These are phyloP conservation scores for Punctoribates punctum DNA, from an alignment of 2,888 invertebrate genomes.

Conservation along the genomic window DNA sequence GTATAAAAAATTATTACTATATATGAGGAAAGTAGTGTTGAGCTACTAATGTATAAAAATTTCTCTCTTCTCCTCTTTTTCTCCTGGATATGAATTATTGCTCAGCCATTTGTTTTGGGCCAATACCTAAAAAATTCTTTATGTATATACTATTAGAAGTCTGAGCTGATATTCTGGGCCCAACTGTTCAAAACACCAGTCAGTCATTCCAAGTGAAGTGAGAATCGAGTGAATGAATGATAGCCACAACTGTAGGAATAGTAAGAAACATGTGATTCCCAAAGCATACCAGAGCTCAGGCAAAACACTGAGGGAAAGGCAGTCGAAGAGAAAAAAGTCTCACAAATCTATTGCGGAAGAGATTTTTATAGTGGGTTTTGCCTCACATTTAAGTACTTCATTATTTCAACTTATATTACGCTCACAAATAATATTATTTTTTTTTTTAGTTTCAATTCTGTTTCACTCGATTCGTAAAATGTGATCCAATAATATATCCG, in stretches of 20 bases:
- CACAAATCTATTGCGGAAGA: too few relatives aligned
- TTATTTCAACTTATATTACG: slow-evolving; percentile 7
- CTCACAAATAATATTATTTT: not conserved
- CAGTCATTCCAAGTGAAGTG: too few relatives aligned
- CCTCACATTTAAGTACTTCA: not conserved
- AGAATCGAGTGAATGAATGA: too few relatives aligned
- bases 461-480: not conserved
- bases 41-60: slow-evolving; percentile 2
- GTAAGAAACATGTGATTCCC: too few relatives aligned
- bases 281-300: too few relatives aligned
- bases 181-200: too few relatives aligned
- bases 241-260: too few relatives aligned
- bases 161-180: too few relatives aligned
- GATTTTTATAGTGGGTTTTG: too few relatives aligned
- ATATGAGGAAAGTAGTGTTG: slow-evolving; percentile 9
- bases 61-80: not conserved
- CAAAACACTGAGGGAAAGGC: too few relatives aligned
- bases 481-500: not conserved
- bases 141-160: too few relatives aligned
- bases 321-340: too few relatives aligned
- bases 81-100: not conserved
- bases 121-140: not conserved
- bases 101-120: slow-evolving; percentile 7
- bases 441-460: not conserved
- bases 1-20: slow-evolving; percentile 11